Evolutionary conservation across 2,113 vertebrate genomes (phyloP), one percentile per base, ranked within the genome.

Genomic region (Chlorodrepanis virens): DNA sequence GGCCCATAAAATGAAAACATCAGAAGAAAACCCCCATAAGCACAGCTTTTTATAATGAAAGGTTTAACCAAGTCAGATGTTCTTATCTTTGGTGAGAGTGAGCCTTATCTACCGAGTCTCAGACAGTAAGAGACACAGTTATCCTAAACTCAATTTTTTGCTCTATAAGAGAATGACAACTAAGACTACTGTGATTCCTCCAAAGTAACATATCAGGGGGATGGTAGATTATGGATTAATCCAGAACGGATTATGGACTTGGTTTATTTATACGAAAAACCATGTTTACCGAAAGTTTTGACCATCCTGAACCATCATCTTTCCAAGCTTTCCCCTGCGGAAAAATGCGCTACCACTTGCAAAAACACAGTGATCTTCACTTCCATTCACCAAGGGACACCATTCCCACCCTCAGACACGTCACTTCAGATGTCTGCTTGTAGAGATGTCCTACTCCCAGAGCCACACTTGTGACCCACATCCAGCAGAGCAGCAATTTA

Each of bases 401-500:
- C 1, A 4, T 40, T 68, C 70, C 14, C 40, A 47, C 11, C 37
- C 27, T 64, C 23, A 60, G 20, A 61, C 7, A 39, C 2, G 28
- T 24, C 4, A 14, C 39, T 90, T 80, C 37, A 39, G 33, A 25
- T n/a, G 21, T 39, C n/a, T 60, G 1, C n/a, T 45, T 71, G 28
- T 24, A 56, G 50, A 69, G 3, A 15, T 28, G 6, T n/a, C 29
- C 39, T 45, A 4, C 4, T 80, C 20, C 42, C 45, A 19, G 63
- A 76, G 28, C 22, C 29, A 67, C 39, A 75, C 19, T 29, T 0
- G 0, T 4, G 4, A 54, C 14, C 12, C 47, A 53, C 12, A 28
- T 5, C 28, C 63, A 90, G 31, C 5, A 21, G 25, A 53, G 50
- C 8, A 83, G 39, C 33, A 86, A 80, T 88, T 61, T 59, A 60